Base-by-base conservation (phyloP, 2,888 invertebrate genomes). In the Bembecia ichneumoniformis region DNA sequence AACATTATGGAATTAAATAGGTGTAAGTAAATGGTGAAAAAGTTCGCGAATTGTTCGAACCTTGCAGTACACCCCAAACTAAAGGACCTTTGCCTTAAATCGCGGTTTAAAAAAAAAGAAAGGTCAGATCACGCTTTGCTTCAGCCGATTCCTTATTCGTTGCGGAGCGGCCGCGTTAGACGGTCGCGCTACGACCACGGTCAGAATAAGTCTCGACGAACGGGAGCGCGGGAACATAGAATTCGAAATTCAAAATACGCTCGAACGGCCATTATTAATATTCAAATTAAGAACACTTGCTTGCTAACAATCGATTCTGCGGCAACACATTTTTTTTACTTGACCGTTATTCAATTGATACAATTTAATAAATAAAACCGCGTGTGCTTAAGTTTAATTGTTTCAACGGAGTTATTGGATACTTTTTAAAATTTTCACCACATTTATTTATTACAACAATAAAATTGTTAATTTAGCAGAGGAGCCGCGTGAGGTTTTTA, bases 391-490 rank as follows among this genome's bases (percentile, higher is more conserved):
- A 28, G 9, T 64, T 73, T 77, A 66, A 76, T 79, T 80, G 78
- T 80, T 80, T 81, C 71, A 75, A 80, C 76, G 73, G 75, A 10
- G 73, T 72, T 68, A n/a, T 69, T 68, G 71, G 68, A n/a, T n/a
- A n/a, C 68, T 74, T 73, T 73, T 74, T 69, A 70, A 67, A 68
- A 74, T 77, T 79, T 74, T 75, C 76, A 77, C 77, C 68, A 70
- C 75, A 70, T 77, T 28, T 45, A 79, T 78, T 82, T 2, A 28
- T 28, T 28, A 28, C 28, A 28, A 28, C 9, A 83, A 84, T n/a
- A n/a, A 78, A 82, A 81, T 81, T 79, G 81, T 71, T 81, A 79
- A 82, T 76, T 84, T 84, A 72, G 82, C 82, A 79, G 74, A 71
- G 77, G 75, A 75, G 77, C 71, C 67, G 77, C 66, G 74, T 74